Base-by-base conservation (phyloP, 2,888 invertebrate genomes). In the Pammene aurita region DNA sequence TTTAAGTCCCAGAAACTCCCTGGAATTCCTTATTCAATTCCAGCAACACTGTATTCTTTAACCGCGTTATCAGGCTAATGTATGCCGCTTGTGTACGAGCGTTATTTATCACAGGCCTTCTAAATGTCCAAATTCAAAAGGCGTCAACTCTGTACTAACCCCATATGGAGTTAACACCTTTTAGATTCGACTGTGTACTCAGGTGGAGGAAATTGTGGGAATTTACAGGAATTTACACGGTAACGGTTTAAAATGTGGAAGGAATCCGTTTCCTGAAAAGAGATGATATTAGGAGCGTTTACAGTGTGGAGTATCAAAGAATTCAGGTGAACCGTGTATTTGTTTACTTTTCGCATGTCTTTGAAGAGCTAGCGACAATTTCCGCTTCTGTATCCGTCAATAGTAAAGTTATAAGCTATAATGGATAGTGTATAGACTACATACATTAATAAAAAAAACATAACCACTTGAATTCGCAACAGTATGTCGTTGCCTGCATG, bases 181-280 rank as follows among this genome's bases (percentile, higher is more conserved):
- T 50, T 52, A 6, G 14, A 41, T 26, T n/a, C 10, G 50, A 9
- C 18, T 6, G 52, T 11, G 62, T 41, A 62, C 62, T 62, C 62
- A 62, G 62, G 62, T 62, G 50, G 62, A 52, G 67, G 50, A 41
- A 63, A 55, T 63, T 42, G 61, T 55, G 44, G 48, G 67, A 56
- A 58, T 68, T 58, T 63, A 68, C 63, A 57, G 38, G 57, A 57
- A 67, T 62, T 62, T 62, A 62, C 62, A 61, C 50, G 60, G 44
- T 14, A 61, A 35, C 67, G 67, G 57, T 68, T 64, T 58, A 68
- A 64, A 68, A 63, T 57, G 68, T 68, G 62, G 50, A 62, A 62
- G 62, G 62, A 62, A 62, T 62, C 62, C 61, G 61, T 61, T 52
- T 62, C 50, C 41, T 18, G 48, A 62, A 62, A 62, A 62, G 62